phyloP scores from a whole-genome alignment of 2,113 vertebrate species.

The Podarcis cretensis region DNA sequence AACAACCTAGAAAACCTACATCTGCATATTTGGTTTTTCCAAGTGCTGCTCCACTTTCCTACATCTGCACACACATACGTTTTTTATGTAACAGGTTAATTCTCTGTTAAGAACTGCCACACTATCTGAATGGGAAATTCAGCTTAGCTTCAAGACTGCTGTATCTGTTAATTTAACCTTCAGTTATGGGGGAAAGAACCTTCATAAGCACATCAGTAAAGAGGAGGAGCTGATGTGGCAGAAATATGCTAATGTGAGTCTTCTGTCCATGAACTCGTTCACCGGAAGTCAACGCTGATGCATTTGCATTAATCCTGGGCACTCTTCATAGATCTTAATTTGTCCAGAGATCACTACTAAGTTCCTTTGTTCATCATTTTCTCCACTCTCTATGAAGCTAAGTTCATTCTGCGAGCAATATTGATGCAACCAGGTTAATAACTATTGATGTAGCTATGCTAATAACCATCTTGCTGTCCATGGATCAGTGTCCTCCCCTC shows the following conservation, averaged over 20 bases:
- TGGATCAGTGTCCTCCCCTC: constrained; percentile 47
- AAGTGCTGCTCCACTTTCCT: not conserved
- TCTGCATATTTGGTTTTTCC: not conserved
- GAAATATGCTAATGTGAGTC: constrained; percentile 52
- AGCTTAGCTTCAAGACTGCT: not conserved
- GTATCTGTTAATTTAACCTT: constrained; percentile 56
- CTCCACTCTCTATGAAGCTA: constrained; percentile 32
- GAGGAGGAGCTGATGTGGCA: constrained; percentile 54
- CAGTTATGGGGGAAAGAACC: constrained; percentile 47
- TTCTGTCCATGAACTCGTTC: constrained; percentile 48
- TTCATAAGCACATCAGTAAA: constrained; percentile 34
- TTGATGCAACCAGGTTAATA: constrained; percentile 67
- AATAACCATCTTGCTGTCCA: constrained; percentile 33
- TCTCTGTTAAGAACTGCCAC: not conserved
- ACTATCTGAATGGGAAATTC: not conserved
- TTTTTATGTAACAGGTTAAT: not conserved
- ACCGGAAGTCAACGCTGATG: constrained; percentile 34
- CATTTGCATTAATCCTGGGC: constrained; percentile 60
- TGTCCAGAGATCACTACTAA: constrained; percentile 34
- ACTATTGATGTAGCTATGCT: constrained; percentile 60
- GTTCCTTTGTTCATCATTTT: constrained; percentile 62
- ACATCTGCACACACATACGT: not conserved
- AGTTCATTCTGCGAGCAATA: constrained; percentile 55
- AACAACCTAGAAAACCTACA: not conserved
- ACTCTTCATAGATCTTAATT: constrained; percentile 60